Evolutionary conservation across 2,113 vertebrate species (phyloP).

Genomic region (Melanocharis versteri): DNA sequence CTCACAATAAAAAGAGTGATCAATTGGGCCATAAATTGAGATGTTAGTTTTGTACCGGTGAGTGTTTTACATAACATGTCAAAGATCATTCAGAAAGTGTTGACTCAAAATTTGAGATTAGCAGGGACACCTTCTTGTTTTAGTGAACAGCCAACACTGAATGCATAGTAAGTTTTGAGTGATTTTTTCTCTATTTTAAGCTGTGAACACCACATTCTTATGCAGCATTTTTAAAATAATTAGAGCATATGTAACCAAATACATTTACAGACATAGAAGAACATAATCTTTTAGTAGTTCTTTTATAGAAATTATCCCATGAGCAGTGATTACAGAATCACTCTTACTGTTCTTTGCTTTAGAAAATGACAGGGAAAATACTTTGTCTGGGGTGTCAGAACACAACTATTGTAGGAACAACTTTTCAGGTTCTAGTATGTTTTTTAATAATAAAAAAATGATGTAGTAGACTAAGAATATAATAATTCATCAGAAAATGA

Average conservation of each 20-base stretch:
- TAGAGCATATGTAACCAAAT: neutral
- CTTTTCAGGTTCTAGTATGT: neutral
- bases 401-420: fast-evolving
- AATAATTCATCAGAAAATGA: neutral
- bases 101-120: neutral
- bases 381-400: neutral
- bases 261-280: neutral
- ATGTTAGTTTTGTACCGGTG: neutral
- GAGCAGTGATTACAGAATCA: neutral
- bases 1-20: neutral
- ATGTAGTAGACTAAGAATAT: neutral
- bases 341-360: neutral
- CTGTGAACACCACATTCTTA: neutral
- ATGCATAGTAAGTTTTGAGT: neutral
- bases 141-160: neutral
- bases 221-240: neutral
- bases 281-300: neutral
- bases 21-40: neutral
- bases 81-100: neutral
- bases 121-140: neutral
- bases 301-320: neutral
- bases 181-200: neutral
- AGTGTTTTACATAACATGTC: neutral
- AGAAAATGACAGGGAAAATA: neutral
- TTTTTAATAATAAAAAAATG: neutral